phyloP scores from a whole-genome alignment of 2,888 invertebrate genomes.

The Deilephila elpenor region DNA sequence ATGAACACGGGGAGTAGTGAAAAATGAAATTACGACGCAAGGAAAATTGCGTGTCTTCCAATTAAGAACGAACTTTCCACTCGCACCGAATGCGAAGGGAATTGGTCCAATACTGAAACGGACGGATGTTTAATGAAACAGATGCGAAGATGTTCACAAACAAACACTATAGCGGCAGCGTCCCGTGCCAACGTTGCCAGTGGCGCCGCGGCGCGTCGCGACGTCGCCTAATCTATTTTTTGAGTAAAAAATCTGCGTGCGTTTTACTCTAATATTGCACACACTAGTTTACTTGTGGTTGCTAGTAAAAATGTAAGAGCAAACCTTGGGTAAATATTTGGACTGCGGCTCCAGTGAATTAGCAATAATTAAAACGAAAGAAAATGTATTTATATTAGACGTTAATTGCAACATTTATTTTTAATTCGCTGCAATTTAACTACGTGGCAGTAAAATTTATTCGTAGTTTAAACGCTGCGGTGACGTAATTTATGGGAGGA shows the following conservation, averaged over 20 bases:
- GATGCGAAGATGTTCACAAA: conserved; percentile 79
- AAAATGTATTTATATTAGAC: conserved; percentile 29
- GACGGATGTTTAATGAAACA: conserved; percentile 78
- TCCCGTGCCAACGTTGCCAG: conserved; percentile 74
- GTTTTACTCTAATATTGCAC: conserved; percentile 24
- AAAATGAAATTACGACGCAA: conserved; percentile 62
- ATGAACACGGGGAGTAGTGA: conserved; percentile 38
- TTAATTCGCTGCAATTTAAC: conserved; percentile 19
- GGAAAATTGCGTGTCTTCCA: conserved; percentile 53
- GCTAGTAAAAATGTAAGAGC: conserved; percentile 45
- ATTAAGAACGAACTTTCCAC: conserved; percentile 58
- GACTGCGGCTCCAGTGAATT: conserved; percentile 36
- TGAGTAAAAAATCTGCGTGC: conserved; percentile 53
- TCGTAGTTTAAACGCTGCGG: not conserved
- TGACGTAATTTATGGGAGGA: not conserved
- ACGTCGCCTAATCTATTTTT: conserved; percentile 68
- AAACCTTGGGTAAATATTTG: conserved; percentile 50
- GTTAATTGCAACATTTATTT: conserved; percentile 25
- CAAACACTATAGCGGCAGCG: conserved; percentile 64
- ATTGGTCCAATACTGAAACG: conserved; percentile 77
- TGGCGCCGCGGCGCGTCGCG: conserved; percentile 69
- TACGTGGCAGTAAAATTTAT: not conserved
- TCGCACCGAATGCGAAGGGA: conserved; percentile 71
- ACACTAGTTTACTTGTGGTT: conserved; percentile 13
- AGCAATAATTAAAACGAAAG: conserved; percentile 26